A percentile compares a stretch with the other conserved stretches of the same genome.
Evolutionary conservation across 2,888 invertebrate species (phyloP).

Genomic region (Tanytarsus gracilentus): DNA sequence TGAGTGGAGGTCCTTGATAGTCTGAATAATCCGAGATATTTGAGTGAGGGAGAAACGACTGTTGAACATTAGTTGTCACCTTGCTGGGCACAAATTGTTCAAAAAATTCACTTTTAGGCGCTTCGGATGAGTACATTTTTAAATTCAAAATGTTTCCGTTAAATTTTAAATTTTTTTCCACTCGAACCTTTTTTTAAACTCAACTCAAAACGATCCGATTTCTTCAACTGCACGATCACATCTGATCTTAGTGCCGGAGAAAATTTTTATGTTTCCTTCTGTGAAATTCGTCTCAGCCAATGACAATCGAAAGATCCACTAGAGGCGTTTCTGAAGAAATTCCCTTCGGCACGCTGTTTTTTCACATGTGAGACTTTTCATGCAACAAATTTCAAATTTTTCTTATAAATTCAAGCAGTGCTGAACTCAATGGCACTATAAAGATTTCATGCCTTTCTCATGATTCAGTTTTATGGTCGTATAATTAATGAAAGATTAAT

Average conservation of each 20-base stretch:
- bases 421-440: neutral
- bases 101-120: neutral
- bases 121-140: constrained; percentile 11
- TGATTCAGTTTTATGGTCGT: too few relatives aligned
- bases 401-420: neutral
- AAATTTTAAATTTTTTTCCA: constrained; percentile 1
- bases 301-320: constrained; percentile 21
- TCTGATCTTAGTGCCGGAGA: neutral
- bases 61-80: neutral
- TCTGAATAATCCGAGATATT: neutral
- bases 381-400: neutral
- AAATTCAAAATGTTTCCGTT: neutral
- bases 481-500: too few relatives aligned
- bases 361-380: neutral
- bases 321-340: neutral
- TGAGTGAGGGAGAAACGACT: neutral
- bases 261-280: neutral
- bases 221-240: neutral
- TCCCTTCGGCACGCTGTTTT: neutral
- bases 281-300: constrained; percentile 10
- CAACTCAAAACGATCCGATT: neutral
- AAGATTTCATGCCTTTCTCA: neutral
- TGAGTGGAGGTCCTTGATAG: constrained; percentile 5
- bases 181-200: neutral
- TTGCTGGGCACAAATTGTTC: constrained; percentile 4